Evolutionary conservation across 2,888 invertebrate genomes (phyloP).

Genomic region (Maniola hyperantus): DNA sequence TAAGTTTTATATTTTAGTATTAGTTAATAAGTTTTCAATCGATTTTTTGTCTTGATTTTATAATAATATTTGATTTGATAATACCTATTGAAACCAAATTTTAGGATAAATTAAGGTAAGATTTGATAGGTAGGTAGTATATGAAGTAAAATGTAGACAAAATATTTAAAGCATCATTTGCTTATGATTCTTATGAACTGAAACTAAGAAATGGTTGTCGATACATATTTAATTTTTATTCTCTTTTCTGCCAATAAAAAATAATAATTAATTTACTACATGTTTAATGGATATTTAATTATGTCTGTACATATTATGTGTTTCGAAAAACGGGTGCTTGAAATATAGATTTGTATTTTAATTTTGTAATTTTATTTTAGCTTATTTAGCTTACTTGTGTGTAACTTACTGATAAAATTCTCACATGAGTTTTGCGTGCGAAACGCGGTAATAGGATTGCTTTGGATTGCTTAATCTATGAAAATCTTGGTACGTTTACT

Average conservation of each 20-base stretch:
- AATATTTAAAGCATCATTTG: neutral
- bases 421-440: too few species aligned
- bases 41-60: neutral
- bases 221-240: neutral
- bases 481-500: too few species aligned
- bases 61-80: neutral
- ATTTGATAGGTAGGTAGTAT: neutral
- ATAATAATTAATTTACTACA: neutral
- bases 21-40: neutral
- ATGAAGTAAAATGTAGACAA: neutral
- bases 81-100: constrained; percentile 1
- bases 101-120: neutral
- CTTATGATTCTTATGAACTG: neutral
- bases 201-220: neutral
- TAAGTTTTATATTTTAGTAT: constrained; percentile 1
- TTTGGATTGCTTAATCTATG: too few species aligned
- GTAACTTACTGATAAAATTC: too few species aligned
- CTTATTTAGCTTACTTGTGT: neutral
- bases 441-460: too few species aligned
- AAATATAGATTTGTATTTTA: constrained; percentile 40
- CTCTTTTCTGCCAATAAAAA: neutral
- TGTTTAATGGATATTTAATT: neutral
- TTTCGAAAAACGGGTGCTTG: constrained; percentile 44
- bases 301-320: constrained; percentile 5
- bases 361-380: constrained; percentile 20